A percentile compares a stretch with the other conserved stretches of the same genome.
Conservation (phyloP, 2,888 invertebrate genomes). For the Scaptomyza parva region DNA sequence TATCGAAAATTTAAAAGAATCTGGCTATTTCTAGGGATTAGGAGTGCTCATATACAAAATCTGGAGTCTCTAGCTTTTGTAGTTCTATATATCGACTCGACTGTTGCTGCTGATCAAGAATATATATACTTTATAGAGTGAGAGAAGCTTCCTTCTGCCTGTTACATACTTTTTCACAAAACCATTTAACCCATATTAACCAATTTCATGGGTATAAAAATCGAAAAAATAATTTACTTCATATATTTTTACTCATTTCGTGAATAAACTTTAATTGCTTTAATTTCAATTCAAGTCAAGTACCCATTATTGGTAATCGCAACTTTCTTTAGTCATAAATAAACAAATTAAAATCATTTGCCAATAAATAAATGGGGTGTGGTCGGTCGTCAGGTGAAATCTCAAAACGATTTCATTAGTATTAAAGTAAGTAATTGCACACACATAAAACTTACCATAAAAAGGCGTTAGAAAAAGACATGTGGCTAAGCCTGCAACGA, state of each 20-base stretch:
- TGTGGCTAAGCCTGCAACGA: conserved; percentile 48
- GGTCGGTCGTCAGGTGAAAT: conserved; percentile 42
- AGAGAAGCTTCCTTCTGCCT: too few relatives aligned
- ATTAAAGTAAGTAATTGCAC: conserved; percentile 11
- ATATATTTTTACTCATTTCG: neutral
- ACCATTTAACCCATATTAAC: too few relatives aligned
- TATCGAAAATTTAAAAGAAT: too few relatives aligned
- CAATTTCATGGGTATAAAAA: too few relatives aligned
- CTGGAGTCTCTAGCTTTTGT: too few relatives aligned
- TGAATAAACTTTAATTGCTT: neutral
- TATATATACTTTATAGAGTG: too few relatives aligned
- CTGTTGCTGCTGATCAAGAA: too few relatives aligned
- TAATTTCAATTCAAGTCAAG: neutral
- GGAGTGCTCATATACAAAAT: too few relatives aligned
- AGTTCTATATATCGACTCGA: too few relatives aligned
- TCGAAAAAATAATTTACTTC: too few relatives aligned
- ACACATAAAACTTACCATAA: conserved; percentile 55
- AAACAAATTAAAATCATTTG: conserved; percentile 30
- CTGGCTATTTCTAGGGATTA: too few relatives aligned
- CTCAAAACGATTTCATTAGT: conserved; percentile 1
- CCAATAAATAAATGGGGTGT: conserved; percentile 27
- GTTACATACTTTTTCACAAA: too few relatives aligned
- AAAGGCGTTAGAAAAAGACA: conserved; percentile 47
- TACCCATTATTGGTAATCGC: conserved; percentile 11
- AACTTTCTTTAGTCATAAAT: conserved; percentile 49